Percentiles rank a stretch among this genome's conserved stretches.
phyloP scores from a whole-genome alignment of 2,113 vertebrate species.

The Pseudois nayaur region DNA sequence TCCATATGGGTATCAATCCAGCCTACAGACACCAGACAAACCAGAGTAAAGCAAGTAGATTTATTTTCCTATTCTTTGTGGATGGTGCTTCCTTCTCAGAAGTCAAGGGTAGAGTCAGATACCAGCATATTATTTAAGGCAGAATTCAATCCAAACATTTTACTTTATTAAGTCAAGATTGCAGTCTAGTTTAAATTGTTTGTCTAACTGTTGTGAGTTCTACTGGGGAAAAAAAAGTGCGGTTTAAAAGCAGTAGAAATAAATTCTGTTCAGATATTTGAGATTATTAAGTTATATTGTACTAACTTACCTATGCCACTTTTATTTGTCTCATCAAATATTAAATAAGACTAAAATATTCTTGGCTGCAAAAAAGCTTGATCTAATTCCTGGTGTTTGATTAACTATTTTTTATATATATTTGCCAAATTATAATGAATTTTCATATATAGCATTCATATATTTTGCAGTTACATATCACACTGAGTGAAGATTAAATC shows the following conservation, averaged over 20 bases:
- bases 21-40: neutral
- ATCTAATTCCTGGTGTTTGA: neutral
- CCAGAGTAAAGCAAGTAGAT: neutral
- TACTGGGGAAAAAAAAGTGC: neutral
- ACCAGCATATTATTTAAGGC: neutral
- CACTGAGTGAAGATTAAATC: neutral
- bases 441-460: neutral
- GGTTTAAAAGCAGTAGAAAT: neutral
- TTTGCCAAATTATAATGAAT: neutral
- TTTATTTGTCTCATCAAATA: neutral
- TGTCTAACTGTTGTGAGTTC: neutral
- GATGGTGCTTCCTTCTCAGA: neutral
- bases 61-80: neutral
- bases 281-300: conserved; percentile 4
- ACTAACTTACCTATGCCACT: neutral
- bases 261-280: neutral
- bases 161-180: neutral
- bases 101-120: neutral
- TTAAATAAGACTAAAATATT: neutral
- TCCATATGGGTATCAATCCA: neutral
- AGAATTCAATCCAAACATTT: neutral
- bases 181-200: neutral
- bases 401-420: conserved; percentile 10
- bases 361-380: neutral
- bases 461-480: neutral